A percentile compares a stretch with the other conserved stretches of the same genome.
Conservation (phyloP, 2,888 invertebrate species). For the Mimumesa dahlbomi region DNA sequence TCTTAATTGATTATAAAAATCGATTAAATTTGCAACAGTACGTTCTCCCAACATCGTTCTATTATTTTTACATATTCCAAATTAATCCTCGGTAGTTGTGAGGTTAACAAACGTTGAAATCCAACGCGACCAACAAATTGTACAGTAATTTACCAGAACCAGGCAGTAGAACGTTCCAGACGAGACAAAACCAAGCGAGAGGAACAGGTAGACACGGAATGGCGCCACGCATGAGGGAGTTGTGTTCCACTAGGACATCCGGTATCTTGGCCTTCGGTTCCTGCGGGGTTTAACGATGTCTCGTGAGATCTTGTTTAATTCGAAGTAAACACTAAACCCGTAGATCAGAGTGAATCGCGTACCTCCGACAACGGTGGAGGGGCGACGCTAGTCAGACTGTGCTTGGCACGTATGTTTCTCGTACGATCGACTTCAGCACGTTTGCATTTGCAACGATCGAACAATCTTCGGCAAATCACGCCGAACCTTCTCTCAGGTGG, state of each 20-base stretch:
- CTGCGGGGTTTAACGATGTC: no score
- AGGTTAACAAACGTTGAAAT: no score
- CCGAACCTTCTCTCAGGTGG: conserved; percentile 74
- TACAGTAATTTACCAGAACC: conserved; percentile 86
- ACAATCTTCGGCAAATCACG: conserved; percentile 70
- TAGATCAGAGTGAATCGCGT: conserved; percentile 11
- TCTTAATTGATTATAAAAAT: no score
- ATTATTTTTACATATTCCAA: no score
- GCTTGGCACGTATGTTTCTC: conserved; percentile 77
- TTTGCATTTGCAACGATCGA: conserved; percentile 63
- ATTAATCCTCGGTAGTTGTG: no score
- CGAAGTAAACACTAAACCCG: not conserved
- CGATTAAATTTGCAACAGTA: no score
- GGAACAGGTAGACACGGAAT: conserved; percentile 94
- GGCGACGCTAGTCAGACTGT: conserved; percentile 78
- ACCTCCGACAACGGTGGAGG: conserved; percentile 79
- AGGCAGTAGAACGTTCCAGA: conserved; percentile 90
- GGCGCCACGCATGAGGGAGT: conserved; percentile 93
- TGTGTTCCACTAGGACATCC: conserved; percentile 89
- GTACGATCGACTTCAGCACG: conserved; percentile 66
- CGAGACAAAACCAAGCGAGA: conserved; percentile 92
- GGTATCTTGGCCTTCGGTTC: conserved; percentile 90
- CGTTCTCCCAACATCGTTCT: no score
- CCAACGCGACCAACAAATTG: no score
- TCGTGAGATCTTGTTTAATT: not conserved